Conservation (phyloP, 2,797 vertebrate species). For the Etheostoma nigrum region DNA sequence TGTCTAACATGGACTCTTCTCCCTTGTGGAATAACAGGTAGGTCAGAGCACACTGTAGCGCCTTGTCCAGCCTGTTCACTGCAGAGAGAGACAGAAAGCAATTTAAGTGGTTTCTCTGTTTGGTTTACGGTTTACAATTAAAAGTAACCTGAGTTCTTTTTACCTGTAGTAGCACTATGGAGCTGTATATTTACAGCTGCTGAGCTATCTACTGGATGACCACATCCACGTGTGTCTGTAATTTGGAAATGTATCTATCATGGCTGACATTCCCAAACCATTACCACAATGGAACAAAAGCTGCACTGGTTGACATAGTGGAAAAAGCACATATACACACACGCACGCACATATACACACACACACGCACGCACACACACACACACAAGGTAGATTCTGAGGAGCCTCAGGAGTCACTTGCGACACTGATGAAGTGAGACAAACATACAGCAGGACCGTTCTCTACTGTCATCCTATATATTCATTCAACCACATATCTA, state of each 20-base stretch:
- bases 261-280: conserved; percentile 59
- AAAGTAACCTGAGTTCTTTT: neutral
- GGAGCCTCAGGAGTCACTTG: neutral
- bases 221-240: neutral
- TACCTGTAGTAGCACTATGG: neutral
- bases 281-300: conserved; percentile 61
- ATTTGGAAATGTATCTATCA: conserved; percentile 42
- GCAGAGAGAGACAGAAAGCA: conserved; percentile 24
- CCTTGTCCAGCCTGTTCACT: conserved; percentile 87
- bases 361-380: neutral
- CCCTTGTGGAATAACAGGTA: conserved; percentile 93
- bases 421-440: conserved; percentile 21
- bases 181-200: neutral
- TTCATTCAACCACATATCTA: conserved; percentile 2
- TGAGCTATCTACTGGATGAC: neutral
- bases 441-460: neutral
- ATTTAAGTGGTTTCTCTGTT: neutral
- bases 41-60: conserved; percentile 89
- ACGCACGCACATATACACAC: neutral
- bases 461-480: neutral
- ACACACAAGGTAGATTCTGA: neutral
- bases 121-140: conserved; percentile 2
- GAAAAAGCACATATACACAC: conserved; percentile 43
- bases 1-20: conserved; percentile 92
- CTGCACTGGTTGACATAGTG: conserved; percentile 55